A percentile compares a stretch with the other conserved stretches of the same genome.
Evolutionary conservation across 2,797 vertebrate species (phyloP).

Genomic region (Adrianichthys oophorus): DNA sequence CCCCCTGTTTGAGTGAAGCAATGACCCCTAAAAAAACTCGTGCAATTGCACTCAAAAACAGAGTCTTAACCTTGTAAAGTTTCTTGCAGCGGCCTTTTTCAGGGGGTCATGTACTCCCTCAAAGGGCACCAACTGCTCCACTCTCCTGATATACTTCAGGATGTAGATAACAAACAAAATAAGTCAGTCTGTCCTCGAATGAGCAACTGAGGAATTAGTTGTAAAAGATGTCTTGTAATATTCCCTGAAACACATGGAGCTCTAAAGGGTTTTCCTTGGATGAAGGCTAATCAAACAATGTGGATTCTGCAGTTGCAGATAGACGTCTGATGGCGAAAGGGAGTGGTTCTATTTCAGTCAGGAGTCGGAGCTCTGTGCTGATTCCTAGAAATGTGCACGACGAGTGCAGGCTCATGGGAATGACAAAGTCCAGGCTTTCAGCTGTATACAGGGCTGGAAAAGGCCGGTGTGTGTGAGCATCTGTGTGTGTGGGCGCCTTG

Average conservation of each 20-base stretch:
- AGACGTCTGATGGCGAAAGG: not conserved
- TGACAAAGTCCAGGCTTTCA: constrained; percentile 32
- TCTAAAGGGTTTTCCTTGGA: not conserved
- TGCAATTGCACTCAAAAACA: too few species aligned
- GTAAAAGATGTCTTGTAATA: too few species aligned
- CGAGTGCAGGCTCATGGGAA: constrained; percentile 19
- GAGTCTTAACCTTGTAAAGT: too few species aligned
- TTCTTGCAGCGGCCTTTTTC: too few species aligned
- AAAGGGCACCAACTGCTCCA: too few species aligned
- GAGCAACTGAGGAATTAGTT: too few species aligned
- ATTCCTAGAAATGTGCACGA: constrained; percentile 43
- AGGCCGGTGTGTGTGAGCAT: constrained; percentile 14
- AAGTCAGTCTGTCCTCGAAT: too few species aligned
- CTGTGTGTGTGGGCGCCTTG: constrained; percentile 11
- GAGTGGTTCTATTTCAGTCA: constrained; percentile 4
- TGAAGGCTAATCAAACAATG: not conserved
- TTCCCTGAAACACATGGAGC: not conserved
- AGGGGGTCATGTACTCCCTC: too few species aligned
- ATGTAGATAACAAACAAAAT: too few species aligned
- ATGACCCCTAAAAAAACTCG: too few species aligned
- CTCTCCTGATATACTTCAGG: too few species aligned
- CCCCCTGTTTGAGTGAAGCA: too few species aligned
- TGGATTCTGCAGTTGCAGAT: not conserved
- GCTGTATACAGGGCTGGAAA: not conserved
- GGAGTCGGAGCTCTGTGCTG: constrained; percentile 28